Percentiles rank a stretch among this genome's conserved stretches.
Evolutionary conservation across 2,888 invertebrate genomes (phyloP).

Genomic region (Eustalomyia histrio): DNA sequence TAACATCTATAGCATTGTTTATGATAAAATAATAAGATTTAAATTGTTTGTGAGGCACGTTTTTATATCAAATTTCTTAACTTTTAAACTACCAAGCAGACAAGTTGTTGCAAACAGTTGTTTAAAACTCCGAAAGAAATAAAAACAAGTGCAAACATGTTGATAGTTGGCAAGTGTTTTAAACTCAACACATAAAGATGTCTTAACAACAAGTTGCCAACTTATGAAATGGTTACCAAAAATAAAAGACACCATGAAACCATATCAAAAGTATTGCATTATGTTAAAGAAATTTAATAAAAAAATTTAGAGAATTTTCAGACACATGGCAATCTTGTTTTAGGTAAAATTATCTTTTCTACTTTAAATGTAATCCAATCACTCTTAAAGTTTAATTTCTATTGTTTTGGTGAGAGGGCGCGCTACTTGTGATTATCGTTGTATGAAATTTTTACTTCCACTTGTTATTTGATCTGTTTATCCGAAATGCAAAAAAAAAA

Average conservation of each 20-base stretch:
- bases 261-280: too few relatives aligned
- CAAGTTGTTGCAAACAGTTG: constrained; percentile 25
- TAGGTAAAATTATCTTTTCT: background rate
- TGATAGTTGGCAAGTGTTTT: constrained; percentile 55
- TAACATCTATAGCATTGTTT: constrained; percentile 17
- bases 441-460: constrained; percentile 48
- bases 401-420: constrained; percentile 38
- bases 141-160: constrained; percentile 46
- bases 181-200: background rate
- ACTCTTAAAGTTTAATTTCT: constrained; percentile 5
- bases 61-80: constrained; percentile 61
- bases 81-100: constrained; percentile 19
- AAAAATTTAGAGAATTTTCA: background rate
- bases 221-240: background rate
- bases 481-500: constrained; percentile 47
- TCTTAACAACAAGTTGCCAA: constrained; percentile 27
- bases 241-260: background rate
- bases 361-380: constrained; percentile 43
- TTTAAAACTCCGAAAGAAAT: constrained; percentile 22
- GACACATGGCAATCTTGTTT: constrained; percentile 18
- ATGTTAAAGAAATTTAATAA: too few relatives aligned
- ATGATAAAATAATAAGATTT: constrained; percentile 9
- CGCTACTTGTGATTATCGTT: constrained; percentile 42
- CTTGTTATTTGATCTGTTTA: constrained; percentile 58
- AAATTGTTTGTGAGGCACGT: constrained; percentile 56